Base-by-base conservation (phyloP, 2,797 vertebrate species). In the Amphiprion clarkii region DNA sequence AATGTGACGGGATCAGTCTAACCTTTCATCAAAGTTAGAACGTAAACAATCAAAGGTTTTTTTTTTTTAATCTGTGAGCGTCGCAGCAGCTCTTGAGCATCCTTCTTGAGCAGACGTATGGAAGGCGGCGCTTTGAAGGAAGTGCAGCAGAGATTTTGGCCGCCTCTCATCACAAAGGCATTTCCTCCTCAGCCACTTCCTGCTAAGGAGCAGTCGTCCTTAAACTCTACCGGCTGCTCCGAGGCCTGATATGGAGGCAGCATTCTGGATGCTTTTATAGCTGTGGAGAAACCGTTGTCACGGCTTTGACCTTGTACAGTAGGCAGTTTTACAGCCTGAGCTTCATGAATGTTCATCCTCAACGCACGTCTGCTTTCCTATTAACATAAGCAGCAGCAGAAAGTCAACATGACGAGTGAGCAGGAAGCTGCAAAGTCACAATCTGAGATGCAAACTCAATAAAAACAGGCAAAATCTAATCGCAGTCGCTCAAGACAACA, bases 101-200 rank as follows among this genome's bases (percentile, higher is more conserved):
- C 19, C 6, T 16, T 44, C 16, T 21, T 1, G 59, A 75, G 55
- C 51, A 40, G 29, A 80, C 73, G 79, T 8, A 19, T 36, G 17
- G 53, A 51, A 85, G 78, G 80, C 53, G 49, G 62, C 52, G 61
- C 46, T 78, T 67, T 79, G 51, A 65, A 78, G 82, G 84, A 89
- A 82, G 60, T 48, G 67, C 57, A 58, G 70, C 76, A 71, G 27
- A 85, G 82, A 83, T 91, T 27, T 58, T 75, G 70, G 71, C 82
- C 46, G 76, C 66, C 68, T 88, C 88, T 93, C 86, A 92, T 93
- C 90, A 89, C 86, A 89, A 87, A 87, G 93, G 93, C 91, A 95
- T 94, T 95, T 95, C 94, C 94, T 93, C 83, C 79, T 78, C 62
- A 76, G 89, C 78, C 82, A 85, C 88, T 95, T 93, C 89, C 88